A percentile compares a stretch with the other conserved stretches of the same genome.
Evolutionary conservation across 2,113 vertebrate species (phyloP).

Genomic region (Prolemur simus): DNA sequence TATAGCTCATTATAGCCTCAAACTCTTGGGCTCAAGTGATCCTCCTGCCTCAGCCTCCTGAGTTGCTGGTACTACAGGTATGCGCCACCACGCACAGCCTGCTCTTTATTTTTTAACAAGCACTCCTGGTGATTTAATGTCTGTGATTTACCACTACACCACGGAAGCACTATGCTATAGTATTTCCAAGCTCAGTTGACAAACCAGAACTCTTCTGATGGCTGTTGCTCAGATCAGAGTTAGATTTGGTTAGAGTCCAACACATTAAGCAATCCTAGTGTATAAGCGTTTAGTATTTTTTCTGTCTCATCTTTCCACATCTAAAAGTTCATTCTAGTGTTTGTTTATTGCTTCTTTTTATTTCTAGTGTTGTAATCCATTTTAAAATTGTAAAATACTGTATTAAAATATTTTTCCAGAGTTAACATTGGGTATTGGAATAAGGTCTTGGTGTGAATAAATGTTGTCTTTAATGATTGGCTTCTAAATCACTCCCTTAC

Average conservation of each 20-base stretch:
- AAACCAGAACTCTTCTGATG: neutral
- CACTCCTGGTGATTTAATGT: neutral
- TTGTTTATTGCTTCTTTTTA: neutral
- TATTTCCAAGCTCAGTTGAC: neutral
- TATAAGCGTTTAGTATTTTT: neutral
- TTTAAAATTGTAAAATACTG: neutral
- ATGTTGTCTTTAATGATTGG: neutral
- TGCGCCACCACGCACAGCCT: too few species aligned
- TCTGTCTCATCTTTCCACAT: neutral
- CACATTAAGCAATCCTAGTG: neutral
- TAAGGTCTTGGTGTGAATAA: neutral
- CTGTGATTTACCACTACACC: neutral
- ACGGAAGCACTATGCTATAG: neutral
- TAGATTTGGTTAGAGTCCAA: neutral
- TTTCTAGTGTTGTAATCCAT: neutral
- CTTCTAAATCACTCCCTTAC: neutral
- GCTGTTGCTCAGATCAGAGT: neutral
- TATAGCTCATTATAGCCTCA: too few species aligned
- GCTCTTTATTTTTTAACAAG: neutral
- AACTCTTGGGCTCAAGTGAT: too few species aligned
- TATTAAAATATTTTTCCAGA: conserved; percentile 25
- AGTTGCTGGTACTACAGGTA: too few species aligned
- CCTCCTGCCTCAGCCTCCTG: too few species aligned
- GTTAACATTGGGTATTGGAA: neutral
- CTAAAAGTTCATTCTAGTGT: neutral